Evolutionary conservation across 2,797 vertebrate genomes (phyloP), one percentile per base, ranked within the genome.

Genomic region (Girardinus metallicus): DNA sequence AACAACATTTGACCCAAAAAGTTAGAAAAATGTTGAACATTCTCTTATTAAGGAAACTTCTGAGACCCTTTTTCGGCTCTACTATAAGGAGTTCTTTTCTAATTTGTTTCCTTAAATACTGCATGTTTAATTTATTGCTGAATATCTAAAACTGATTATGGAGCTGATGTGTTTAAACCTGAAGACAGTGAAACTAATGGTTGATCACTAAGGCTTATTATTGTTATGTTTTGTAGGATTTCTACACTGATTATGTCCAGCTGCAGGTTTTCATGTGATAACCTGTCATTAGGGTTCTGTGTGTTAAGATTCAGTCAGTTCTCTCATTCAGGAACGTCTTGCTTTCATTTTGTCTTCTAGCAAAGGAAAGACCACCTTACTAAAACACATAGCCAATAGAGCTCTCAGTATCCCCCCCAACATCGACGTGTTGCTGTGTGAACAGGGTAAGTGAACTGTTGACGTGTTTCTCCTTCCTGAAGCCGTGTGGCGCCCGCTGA

Each of bases 381-480:
- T 99, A 88, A 99, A 99, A 80, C 98, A 99, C 91, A 99, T 99
- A 0, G 96, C 97, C 26, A 98, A 97, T 90, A 92, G 97, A 80
- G 97, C 97, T 18, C 95, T 99, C 55, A 98, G 96, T 91, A 98
- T 99, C 83, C 98, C 98, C 9, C 97, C 97, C 21, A 98, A 98
- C 92, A 99, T 99, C 0, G 98, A 98, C 0, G 97, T 98, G 64
- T 87, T 99, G 85, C 96, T 99, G 26, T 99, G 98, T 78, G 98
- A 99, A 83, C 98, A 99, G 92, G 98, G 98, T 98, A 85, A 74
- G 87, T 68, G 11, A 41, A 3, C 47, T 76, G 41, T 6, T 12
- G 29, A 26, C 26, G 36, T 81, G 10, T 70, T 31, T 71, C 21
- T 10, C 44, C 1, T 10, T 36, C 7, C 23, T 11, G 26, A 4